A percentile compares a stretch with the other conserved stretches of the same genome.
Evolutionary conservation across 2,888 invertebrate genomes (phyloP).

Genomic region (Cheilosia soror): DNA sequence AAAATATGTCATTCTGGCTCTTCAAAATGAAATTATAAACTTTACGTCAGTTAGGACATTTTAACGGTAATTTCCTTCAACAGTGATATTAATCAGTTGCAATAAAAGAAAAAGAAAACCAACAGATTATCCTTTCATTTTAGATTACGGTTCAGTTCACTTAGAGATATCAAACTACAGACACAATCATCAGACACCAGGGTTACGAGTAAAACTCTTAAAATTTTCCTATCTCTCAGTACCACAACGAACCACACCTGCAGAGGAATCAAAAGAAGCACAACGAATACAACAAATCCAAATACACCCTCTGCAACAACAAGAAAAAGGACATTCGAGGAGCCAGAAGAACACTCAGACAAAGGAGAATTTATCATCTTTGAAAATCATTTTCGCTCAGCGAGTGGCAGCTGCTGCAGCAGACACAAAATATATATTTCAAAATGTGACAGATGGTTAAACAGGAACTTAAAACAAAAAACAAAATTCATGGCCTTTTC

Average conservation of each 20-base stretch:
- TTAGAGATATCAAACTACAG: constrained; percentile 22
- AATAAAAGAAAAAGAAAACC: not conserved
- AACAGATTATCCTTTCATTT: constrained; percentile 41
- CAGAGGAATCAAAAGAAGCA: constrained; percentile 28
- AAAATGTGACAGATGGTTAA: constrained; percentile 62
- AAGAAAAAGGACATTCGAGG: constrained; percentile 47
- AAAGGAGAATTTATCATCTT: constrained; percentile 53
- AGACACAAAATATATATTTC: constrained; percentile 1
- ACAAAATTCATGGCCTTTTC: not conserved
- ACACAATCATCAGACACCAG: not conserved
- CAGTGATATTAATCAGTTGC: constrained; percentile 46
- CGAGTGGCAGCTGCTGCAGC: constrained; percentile 59
- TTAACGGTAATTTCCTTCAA: constrained; percentile 24
- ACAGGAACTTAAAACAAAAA: constrained; percentile 30
- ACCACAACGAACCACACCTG: constrained; percentile 35
- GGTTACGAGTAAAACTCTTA: not conserved
- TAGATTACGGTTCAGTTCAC: constrained; percentile 42
- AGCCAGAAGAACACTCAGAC: constrained; percentile 46
- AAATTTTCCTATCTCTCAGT: constrained; percentile 13
- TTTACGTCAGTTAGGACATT: constrained; percentile 4
- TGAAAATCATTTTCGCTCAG: constrained; percentile 43
- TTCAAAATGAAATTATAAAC: constrained; percentile 16
- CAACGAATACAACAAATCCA: constrained; percentile 45
- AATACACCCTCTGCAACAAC: constrained; percentile 3
- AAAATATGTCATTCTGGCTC: constrained; percentile 3